phyloP scores from a whole-genome alignment of 2,113 vertebrate genomes.

The Cnemophilus loriae region DNA sequence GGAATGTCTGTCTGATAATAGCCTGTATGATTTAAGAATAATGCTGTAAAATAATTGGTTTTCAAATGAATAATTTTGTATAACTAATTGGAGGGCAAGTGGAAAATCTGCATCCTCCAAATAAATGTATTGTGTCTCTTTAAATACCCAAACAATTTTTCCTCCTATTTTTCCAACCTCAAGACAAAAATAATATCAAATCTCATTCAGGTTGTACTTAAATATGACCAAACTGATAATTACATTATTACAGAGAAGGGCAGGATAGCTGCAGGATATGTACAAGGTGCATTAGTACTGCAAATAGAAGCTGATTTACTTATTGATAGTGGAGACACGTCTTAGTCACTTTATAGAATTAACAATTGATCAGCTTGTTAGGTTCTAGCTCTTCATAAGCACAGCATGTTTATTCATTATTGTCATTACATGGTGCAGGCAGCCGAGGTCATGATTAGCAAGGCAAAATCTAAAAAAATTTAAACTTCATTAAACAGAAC shows the following conservation, averaged over 20 bases:
- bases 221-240: constrained; percentile 40
- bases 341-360: constrained; percentile 89
- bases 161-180: neutral
- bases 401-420: constrained; percentile 81
- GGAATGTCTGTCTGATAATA: constrained; percentile 9
- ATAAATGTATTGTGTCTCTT: neutral
- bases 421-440: constrained; percentile 74
- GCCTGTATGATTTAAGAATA: constrained; percentile 13
- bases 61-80: neutral
- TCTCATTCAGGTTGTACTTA: constrained; percentile 3
- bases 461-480: constrained; percentile 62
- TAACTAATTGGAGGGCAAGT: constrained; percentile 20
- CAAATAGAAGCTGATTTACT: constrained; percentile 83
- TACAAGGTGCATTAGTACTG: constrained; percentile 67
- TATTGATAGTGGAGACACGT: constrained; percentile 85
- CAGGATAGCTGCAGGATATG: constrained; percentile 30
- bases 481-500: neutral
- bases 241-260: constrained; percentile 40
- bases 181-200: constrained; percentile 35
- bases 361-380: constrained; percentile 88
- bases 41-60: constrained; percentile 23
- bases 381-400: constrained; percentile 69
- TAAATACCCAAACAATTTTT: constrained; percentile 23
- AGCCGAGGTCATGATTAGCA: constrained; percentile 71
- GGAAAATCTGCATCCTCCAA: neutral